phyloP scores from a whole-genome alignment of 1,140 invertebrate species.

The Drosophila bifasciata region DNA sequence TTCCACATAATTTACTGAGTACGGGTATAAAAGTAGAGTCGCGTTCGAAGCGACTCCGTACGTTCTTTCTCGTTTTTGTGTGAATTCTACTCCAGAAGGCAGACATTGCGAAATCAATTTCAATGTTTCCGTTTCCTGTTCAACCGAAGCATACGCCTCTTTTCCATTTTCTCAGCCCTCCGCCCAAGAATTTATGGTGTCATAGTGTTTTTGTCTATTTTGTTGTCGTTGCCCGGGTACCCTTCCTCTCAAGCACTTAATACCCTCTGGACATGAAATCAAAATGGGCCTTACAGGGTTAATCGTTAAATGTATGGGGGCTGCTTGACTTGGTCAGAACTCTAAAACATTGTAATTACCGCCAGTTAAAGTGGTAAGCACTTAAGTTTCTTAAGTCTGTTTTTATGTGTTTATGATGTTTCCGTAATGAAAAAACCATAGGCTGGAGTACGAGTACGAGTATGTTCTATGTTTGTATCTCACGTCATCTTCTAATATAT shows the following conservation, averaged over 20 bases:
- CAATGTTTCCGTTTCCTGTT: slow-evolving; percentile 59
- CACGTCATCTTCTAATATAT: too few relatives aligned
- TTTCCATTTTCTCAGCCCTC: slow-evolving; percentile 31
- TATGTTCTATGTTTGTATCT: too few relatives aligned
- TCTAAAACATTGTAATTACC: slow-evolving; percentile 14
- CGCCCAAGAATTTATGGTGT: slow-evolving; percentile 54
- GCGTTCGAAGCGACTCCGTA: too few relatives aligned
- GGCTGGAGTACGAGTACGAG: too few relatives aligned
- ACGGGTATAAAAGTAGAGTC: too few relatives aligned
- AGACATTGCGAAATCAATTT: slow-evolving; percentile 80
- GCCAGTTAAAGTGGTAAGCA: slow-evolving; percentile 4
- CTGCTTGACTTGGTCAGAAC: slow-evolving; percentile 24
- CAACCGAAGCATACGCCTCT: slow-evolving; percentile 19
- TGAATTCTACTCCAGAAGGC: slow-evolving; percentile 62
- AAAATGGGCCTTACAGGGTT: slow-evolving; percentile 10
- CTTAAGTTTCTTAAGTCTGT: background rate
- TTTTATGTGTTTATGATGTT: background rate
- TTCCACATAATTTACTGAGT: too few relatives aligned
- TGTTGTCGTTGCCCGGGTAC: slow-evolving; percentile 20
- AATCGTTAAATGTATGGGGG: slow-evolving; percentile 13
- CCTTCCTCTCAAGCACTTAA: slow-evolving; percentile 7
- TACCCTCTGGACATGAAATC: slow-evolving; percentile 29
- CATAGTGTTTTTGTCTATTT: slow-evolving; percentile 50
- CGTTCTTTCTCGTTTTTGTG: too few relatives aligned
- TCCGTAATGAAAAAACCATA: background rate